These are phyloP conservation scores for Chaunax sp. DNA, from an alignment of 2,797 vertebrate species.

Conservation along the genomic window DNA sequence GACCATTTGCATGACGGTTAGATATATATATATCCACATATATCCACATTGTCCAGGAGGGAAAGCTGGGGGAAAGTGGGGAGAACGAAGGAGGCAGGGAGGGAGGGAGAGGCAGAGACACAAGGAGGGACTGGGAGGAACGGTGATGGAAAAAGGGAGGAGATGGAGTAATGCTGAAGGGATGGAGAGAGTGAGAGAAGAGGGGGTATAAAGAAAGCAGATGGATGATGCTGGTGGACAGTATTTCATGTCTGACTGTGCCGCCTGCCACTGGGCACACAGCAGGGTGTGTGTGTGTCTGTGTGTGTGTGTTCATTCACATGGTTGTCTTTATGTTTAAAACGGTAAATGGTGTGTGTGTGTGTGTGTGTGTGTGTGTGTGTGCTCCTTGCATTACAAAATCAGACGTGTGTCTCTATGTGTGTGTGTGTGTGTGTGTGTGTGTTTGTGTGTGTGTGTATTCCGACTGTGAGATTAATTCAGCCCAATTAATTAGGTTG, in stretches of 20 bases:
- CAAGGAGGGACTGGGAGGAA: slow-evolving; percentile 13
- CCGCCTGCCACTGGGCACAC: slow-evolving; percentile 70
- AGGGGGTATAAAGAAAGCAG: slow-evolving; percentile 74
- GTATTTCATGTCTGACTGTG: slow-evolving; percentile 86
- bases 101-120: neutral
- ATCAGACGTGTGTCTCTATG: slow-evolving; percentile 6
- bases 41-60: no score
- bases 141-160: slow-evolving; percentile 46
- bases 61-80: neutral
- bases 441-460: slow-evolving; percentile 32
- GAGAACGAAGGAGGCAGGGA: neutral
- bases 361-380: slow-evolving; percentile 12
- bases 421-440: slow-evolving; percentile 12
- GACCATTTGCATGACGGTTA: no score
- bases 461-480: slow-evolving; percentile 84
- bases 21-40: no score
- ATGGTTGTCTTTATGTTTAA: slow-evolving; percentile 43
- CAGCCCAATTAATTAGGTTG: slow-evolving; percentile 84
- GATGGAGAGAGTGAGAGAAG: slow-evolving; percentile 47
- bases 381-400: slow-evolving; percentile 54
- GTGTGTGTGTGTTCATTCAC: slow-evolving; percentile 39
- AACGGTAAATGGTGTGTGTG: slow-evolving; percentile 30
- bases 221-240: slow-evolving; percentile 82
- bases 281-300: slow-evolving; percentile 64
- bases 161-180: slow-evolving; percentile 39